Evolutionary conservation across 2,113 vertebrate species (phyloP).

Genomic region (Accipiter virgatus): DNA sequence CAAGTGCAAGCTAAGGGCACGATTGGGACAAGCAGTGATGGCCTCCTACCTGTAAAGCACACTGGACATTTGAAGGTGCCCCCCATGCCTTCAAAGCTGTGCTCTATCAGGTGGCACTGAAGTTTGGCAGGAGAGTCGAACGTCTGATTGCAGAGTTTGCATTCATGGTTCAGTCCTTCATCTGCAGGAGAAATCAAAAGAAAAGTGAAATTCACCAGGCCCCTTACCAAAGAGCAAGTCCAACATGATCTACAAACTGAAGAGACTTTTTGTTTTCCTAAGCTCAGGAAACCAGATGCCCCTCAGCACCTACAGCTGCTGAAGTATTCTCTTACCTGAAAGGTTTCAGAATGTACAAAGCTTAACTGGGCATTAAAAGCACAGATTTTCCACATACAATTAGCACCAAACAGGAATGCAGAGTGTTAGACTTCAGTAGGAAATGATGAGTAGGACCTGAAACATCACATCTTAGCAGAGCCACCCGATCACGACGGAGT

Average conservation of each 20-base stretch:
- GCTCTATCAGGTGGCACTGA: slow-evolving; percentile 98
- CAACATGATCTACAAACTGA: neutral
- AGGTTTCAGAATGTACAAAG: neutral
- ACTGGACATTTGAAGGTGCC: slow-evolving; percentile 99
- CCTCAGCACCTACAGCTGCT: neutral
- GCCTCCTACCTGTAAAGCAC: slow-evolving; percentile 89
- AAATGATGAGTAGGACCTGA: neutral
- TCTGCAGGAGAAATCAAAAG: slow-evolving; percentile 76
- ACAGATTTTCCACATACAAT: neutral
- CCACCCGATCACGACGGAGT: neutral
- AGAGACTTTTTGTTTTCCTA: neutral
- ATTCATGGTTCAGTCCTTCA: slow-evolving; percentile 98
- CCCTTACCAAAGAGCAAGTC: neutral
- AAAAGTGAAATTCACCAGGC: slow-evolving; percentile 8
- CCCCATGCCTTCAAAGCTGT: slow-evolving; percentile 99
- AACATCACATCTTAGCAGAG: neutral
- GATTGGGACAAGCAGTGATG: neutral
- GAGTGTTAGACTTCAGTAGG: neutral
- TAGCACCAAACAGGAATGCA: neutral
- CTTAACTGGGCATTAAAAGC: neutral
- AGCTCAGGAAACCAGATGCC: neutral
- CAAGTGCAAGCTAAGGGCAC: neutral
- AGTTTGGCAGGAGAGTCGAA: slow-evolving; percentile 99
- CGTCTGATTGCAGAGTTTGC: slow-evolving; percentile 97
- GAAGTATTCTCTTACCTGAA: neutral